Conservation (phyloP, 1,140 invertebrate species). For the Lucilia cuprina region DNA sequence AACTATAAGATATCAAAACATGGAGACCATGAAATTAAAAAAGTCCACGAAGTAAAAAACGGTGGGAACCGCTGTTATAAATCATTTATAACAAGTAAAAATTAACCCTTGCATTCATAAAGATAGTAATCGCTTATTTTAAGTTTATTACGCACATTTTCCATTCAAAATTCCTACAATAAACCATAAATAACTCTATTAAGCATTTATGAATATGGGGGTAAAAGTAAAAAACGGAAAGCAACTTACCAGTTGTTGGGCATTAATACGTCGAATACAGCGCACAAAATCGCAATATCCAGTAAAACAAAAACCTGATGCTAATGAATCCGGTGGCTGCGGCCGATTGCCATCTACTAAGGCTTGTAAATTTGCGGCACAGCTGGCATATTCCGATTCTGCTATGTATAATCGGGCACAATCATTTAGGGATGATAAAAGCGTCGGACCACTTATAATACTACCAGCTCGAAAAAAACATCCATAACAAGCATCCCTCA, state of each 20-base stretch:
- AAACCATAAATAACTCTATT: too few species aligned
- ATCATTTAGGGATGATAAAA: slow-evolving; percentile 62
- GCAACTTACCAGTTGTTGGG: slow-evolving; percentile 65
- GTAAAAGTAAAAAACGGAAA: too few species aligned
- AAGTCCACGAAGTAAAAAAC: too few species aligned
- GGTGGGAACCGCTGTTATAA: too few species aligned
- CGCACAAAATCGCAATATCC: slow-evolving; percentile 68
- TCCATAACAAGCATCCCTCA: slow-evolving; percentile 64
- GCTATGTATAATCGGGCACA: slow-evolving; percentile 65
- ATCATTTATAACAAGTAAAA: too few species aligned
- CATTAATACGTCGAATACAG: slow-evolving; percentile 66
- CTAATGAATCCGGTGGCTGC: slow-evolving; percentile 11
- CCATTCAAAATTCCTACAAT: too few species aligned
- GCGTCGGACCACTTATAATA: slow-evolving; percentile 61
- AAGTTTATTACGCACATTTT: too few species aligned
- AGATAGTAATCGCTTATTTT: too few species aligned
- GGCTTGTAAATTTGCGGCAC: slow-evolving; percentile 62
- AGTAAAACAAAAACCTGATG: slow-evolving; percentile 57
- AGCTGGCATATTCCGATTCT: slow-evolving; percentile 63
- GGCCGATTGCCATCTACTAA: slow-evolving; percentile 39
- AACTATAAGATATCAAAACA: too few species aligned
- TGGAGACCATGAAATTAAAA: too few species aligned
- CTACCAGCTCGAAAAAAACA: slow-evolving; percentile 65
- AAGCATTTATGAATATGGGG: too few species aligned
- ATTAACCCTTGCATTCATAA: too few species aligned